Evolutionary conservation across 2,888 invertebrate genomes (phyloP), one percentile per base, ranked within the genome.

Genomic region (Achlya flavicornis): DNA sequence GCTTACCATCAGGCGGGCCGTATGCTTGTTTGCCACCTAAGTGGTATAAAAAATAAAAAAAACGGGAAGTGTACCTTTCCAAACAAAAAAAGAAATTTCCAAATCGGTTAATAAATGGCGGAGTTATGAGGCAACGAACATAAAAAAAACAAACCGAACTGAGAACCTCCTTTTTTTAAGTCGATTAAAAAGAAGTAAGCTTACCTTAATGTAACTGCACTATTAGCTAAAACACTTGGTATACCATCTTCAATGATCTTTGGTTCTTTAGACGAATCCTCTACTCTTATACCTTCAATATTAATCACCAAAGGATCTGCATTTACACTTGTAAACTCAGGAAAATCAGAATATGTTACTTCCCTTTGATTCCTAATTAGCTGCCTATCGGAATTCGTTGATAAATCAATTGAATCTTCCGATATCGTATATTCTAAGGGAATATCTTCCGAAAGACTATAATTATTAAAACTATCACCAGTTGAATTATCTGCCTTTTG

Each of bases 211-310:
- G 93, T 93, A 26, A 96, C 95, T 3, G 90, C 87, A 0, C 91
- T 86, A 61, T 95, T 94, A 16, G 95, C 95, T 65, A 97, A 81
- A 26, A 98, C 94, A 69, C 95, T 95, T 0, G 97, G 97, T 46
- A 97, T 92, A 0, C 97, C 97, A 19, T 88, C 85, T 7, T 93
- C 94, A 3, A 91, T 84, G 14, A 92, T 90, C 66, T 89, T 89
- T 0, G 95, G 94, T 4, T 95, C 95, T 66, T 95, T 95, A n/a
- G 89, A 88, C 0, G 95, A 92, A 16, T 85, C 88, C 67, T 96
- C 96, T 1, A 96, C 84, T 61, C 96, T 89, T 4, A 96, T 63
- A 0, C 95, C 96, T 60, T 94, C 92, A 8, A 96, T 89, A 61
- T 80, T 77, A 0, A 94, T 74, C 0, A 67, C 57, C 0, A 67